Conservation (phyloP, 2,888 invertebrate species). For the Synanthedon myopaeformis region DNA sequence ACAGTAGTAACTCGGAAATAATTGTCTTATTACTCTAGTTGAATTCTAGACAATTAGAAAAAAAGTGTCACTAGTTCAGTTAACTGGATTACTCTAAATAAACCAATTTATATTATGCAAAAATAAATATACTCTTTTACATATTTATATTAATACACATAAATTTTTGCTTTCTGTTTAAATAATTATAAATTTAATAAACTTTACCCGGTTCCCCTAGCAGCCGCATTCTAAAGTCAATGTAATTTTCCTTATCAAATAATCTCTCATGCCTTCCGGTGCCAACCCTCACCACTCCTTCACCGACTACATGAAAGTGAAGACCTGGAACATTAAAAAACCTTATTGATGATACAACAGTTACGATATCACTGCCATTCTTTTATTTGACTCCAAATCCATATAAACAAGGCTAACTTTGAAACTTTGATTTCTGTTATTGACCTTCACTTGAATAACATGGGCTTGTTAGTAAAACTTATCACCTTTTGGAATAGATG, state of each 20-base stretch:
- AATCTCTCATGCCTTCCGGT: slow-evolving; percentile 86
- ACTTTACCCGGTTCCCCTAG: slow-evolving; percentile 82
- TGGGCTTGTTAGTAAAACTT: too few relatives aligned
- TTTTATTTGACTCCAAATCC: too few relatives aligned
- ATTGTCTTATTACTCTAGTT: too few relatives aligned
- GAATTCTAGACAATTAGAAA: too few relatives aligned
- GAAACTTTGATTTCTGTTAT: too few relatives aligned
- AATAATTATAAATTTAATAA: not conserved
- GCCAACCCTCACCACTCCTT: slow-evolving; percentile 90
- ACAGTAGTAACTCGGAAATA: too few relatives aligned
- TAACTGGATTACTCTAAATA: too few relatives aligned
- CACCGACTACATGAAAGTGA: slow-evolving; percentile 94
- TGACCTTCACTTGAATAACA: too few relatives aligned
- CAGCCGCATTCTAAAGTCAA: slow-evolving; percentile 93
- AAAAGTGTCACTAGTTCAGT: too few relatives aligned
- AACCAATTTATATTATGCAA: too few relatives aligned
- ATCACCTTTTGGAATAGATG: too few relatives aligned
- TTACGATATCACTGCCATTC: not conserved
- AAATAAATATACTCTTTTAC: not conserved
- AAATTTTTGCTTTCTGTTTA: not conserved
- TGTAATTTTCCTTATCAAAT: slow-evolving; percentile 93
- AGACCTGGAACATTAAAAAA: slow-evolving; percentile 71
- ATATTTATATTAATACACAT: not conserved
- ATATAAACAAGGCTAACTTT: too few relatives aligned
- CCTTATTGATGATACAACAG: not conserved